A percentile compares a stretch with the other conserved stretches of the same genome.
phyloP scores from a whole-genome alignment of 2,888 invertebrate genomes.

The Punctoribates punctum region DNA sequence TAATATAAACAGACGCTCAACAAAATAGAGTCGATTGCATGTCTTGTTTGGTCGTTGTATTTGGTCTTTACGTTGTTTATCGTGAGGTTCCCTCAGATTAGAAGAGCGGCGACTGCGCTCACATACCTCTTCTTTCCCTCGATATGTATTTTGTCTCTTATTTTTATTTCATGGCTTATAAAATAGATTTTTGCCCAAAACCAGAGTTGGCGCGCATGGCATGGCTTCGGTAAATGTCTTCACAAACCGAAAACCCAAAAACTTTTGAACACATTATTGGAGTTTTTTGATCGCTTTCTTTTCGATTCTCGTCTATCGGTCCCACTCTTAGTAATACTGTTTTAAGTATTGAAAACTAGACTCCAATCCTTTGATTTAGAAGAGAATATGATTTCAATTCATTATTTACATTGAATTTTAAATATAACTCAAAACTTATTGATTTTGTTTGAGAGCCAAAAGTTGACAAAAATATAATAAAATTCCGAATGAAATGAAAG shows the following conservation, averaged over 20 bases:
- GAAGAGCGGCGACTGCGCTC: not conserved
- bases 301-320: not conserved
- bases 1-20: not conserved
- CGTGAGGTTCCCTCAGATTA: not conserved
- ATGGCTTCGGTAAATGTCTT: not conserved
- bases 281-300: not conserved
- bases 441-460: not conserved
- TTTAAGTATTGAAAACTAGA: not conserved
- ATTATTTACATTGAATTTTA: no score
- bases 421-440: not conserved
- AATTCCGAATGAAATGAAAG: not conserved
- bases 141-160: not conserved
- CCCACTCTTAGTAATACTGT: not conserved
- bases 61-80: not conserved
- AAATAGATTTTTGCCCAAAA: slow-evolving; percentile 5
- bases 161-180: slow-evolving; percentile 13
- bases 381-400: no score
- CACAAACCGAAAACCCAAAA: not conserved
- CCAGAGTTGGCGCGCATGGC: not conserved
- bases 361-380: not conserved
- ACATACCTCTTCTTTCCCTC: not conserved
- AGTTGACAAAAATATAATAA: no score
- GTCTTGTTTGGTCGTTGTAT: not conserved
- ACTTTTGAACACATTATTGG: not conserved
- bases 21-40: slow-evolving; percentile 1